Evolutionary conservation across 2,888 invertebrate species (phyloP).

Genomic region (Cephus nigrinus): DNA sequence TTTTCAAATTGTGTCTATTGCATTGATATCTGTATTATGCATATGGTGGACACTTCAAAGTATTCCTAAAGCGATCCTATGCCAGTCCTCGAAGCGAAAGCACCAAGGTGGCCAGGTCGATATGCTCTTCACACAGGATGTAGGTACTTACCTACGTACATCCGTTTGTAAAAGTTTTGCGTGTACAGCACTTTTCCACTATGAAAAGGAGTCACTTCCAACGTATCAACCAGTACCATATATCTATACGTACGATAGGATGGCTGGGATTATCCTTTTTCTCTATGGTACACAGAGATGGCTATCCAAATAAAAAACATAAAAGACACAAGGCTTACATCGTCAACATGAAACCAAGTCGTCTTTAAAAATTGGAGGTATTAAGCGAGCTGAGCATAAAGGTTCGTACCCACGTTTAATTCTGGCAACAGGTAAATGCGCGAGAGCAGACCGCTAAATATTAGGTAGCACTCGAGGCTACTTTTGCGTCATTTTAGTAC

Average conservation of each 20-base stretch:
- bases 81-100: background rate
- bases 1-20: background rate
- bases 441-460: constrained; percentile 33
- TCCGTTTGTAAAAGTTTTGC: background rate
- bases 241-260: background rate
- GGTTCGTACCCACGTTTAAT: background rate
- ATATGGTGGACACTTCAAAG: background rate
- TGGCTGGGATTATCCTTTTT: background rate
- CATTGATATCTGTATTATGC: background rate
- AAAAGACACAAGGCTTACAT: background rate
- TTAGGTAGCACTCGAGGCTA: constrained; percentile 20
- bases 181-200: background rate
- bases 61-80: background rate
- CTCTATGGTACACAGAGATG: background rate
- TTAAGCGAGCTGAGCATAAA: background rate
- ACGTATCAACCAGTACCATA: background rate
- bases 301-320: background rate
- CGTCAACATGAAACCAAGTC: background rate
- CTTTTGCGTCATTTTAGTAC: constrained; percentile 29
- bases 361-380: background rate
- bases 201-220: background rate
- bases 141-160: background rate
- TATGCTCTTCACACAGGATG: background rate
- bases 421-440: constrained; percentile 23
- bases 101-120: background rate